phyloP scores from a whole-genome alignment of 2,113 vertebrate genomes.

The Jacana jacana region DNA sequence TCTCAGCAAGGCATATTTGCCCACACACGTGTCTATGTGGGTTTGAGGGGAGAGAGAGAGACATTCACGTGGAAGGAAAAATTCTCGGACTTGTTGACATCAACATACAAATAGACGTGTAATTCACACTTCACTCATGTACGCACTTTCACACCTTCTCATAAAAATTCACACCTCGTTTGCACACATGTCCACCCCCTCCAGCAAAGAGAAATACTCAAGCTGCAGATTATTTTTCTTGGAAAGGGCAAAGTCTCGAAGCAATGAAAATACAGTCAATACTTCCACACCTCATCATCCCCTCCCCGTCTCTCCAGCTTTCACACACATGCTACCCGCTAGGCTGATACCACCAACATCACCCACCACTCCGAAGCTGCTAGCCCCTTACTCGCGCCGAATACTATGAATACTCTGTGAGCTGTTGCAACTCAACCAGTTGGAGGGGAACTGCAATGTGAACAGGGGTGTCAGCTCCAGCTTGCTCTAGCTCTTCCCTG shows the following conservation, averaged over 20 bases:
- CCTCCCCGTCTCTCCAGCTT: constrained; percentile 24
- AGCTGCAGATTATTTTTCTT: constrained; percentile 71
- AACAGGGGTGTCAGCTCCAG: background rate
- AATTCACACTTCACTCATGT: constrained; percentile 66
- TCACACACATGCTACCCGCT: constrained; percentile 42
- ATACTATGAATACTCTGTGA: background rate
- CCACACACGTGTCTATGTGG: constrained; percentile 31
- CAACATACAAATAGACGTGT: constrained; percentile 52
- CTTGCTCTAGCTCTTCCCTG: background rate
- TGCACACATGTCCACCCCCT: constrained; percentile 65
- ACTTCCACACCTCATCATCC: constrained; percentile 53
- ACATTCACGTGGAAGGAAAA: constrained; percentile 28
- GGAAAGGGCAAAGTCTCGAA: constrained; percentile 63
- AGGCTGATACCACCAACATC: constrained; percentile 55
- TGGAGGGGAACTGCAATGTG: background rate
- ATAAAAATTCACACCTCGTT: constrained; percentile 71
- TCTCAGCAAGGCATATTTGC: constrained; percentile 35
- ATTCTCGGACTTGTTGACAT: constrained; percentile 31
- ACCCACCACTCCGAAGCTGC: constrained; percentile 13
- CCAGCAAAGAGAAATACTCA: constrained; percentile 68
- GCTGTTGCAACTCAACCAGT: background rate
- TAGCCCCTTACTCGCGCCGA: background rate
- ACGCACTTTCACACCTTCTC: constrained; percentile 63
- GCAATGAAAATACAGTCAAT: constrained; percentile 65
- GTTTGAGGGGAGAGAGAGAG: background rate